phyloP scores from a whole-genome alignment of 2,113 vertebrate species.

The Leptobrachium ailaonicum region DNA sequence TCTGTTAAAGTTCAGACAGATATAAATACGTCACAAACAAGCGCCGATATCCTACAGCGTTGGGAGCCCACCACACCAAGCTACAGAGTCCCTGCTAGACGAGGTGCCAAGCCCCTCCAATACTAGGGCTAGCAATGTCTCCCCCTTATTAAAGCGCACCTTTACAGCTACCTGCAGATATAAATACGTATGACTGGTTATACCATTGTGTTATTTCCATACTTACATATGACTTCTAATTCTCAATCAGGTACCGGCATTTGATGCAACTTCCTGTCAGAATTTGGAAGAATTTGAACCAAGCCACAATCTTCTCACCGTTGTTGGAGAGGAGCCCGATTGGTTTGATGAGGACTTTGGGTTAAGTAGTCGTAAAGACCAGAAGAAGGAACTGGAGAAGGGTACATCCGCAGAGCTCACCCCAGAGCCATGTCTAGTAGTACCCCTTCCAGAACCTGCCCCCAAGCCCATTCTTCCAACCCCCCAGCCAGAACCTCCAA shows the following conservation, averaged over 20 bases:
- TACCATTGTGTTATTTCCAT: no score
- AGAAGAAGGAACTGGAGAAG: slow-evolving; percentile 73
- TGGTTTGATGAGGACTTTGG: slow-evolving; percentile 99
- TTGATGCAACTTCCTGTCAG: slow-evolving; percentile 86
- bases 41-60: no score
- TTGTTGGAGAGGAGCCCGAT: slow-evolving; percentile 89
- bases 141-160: no score
- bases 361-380: slow-evolving; percentile 81
- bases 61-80: no score
- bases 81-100: no score
- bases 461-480: slow-evolving; percentile 64
- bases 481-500: slow-evolving; percentile 75
- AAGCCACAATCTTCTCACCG: slow-evolving; percentile 81
- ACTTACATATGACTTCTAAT: no score
- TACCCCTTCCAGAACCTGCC: slow-evolving; percentile 70
- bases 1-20: no score
- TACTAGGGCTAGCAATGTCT: no score
- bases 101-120: no score
- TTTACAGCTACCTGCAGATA: no score
- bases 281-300: slow-evolving; percentile 91
- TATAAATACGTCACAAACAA: no score
- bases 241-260: slow-evolving; percentile 83
- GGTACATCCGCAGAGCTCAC: neutral
- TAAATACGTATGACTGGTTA: no score
- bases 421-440: slow-evolving; percentile 61